phyloP scores from a whole-genome alignment of 2,888 invertebrate genomes.

The Orchesellides sinensis region DNA sequence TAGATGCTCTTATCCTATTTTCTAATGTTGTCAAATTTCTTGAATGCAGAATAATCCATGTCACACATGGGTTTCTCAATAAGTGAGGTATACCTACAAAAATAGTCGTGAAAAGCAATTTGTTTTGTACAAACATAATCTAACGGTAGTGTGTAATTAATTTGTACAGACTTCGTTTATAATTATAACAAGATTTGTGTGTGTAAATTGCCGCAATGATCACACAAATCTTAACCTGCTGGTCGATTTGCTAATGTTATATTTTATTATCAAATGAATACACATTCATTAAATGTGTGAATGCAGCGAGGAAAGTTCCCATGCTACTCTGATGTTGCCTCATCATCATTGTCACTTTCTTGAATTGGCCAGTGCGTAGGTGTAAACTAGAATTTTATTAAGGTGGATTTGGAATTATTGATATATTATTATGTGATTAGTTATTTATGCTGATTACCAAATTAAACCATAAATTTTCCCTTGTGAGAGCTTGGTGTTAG shows the following conservation, averaged over 20 bases:
- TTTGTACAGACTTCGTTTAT: slow-evolving; percentile 24
- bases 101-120: slow-evolving; percentile 55
- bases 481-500: neutral
- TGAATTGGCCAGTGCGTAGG: neutral
- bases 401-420: no score
- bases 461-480: neutral
- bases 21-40: slow-evolving; percentile 54
- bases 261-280: slow-evolving; percentile 37
- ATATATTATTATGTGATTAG: slow-evolving; percentile 15
- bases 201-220: slow-evolving; percentile 25
- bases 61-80: slow-evolving; percentile 22
- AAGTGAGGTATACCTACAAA: slow-evolving; percentile 14
- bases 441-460: slow-evolving; percentile 2
- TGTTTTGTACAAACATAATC: slow-evolving; percentile 58
- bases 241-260: slow-evolving; percentile 29
- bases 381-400: no score
- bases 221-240: slow-evolving; percentile 36
- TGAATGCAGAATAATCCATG: slow-evolving; percentile 43
- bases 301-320: slow-evolving; percentile 46
- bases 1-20: neutral
- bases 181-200: slow-evolving; percentile 23
- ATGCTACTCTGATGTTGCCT: slow-evolving; percentile 5
- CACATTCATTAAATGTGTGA: slow-evolving; percentile 50
- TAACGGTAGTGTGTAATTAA: slow-evolving; percentile 41
- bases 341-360: neutral